Base-by-base conservation (phyloP, 2,113 vertebrate species). In the Mionectes macconnelli region DNA sequence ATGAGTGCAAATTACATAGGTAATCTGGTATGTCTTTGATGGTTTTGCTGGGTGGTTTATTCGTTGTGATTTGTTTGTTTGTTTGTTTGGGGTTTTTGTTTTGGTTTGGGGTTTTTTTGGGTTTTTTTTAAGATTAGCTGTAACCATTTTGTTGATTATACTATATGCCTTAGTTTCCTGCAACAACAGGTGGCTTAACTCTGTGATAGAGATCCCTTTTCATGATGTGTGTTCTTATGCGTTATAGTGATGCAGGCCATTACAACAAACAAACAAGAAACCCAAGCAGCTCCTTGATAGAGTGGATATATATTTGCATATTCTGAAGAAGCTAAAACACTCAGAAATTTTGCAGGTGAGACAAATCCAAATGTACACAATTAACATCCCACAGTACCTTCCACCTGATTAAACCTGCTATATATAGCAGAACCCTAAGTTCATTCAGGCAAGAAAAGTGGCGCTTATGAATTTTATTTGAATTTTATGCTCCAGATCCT, bases 401-500 rank as follows among this genome's bases (percentile, higher is more conserved):
- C 67, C 73, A 83, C 16, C 47, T 90, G 91, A 87, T 85, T 94
- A 85, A 91, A 49, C 12, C 20, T 40, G 28, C 52, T 75, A 75
- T 50, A 84, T 56, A 68, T 39, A 75, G 15, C 27, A 84, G 66
- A 78, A 91, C 24, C 8, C 8, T 49, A 57, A 56, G 31, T 55
- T 76, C 40, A 64, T 75, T 91, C 73, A 78, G 56, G 81, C 57
- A 82, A 67, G 21, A 3, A 87, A 89, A 87, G 59, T 53, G 52
- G 15, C 0, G 0, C 20, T 92, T 89, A 87, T 22, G 42, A 87
- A 87, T 93, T 91, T 89, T 82, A 89, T 91, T 75, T 94, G 49
- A 81, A 56, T 91, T 94, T 95, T 96, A 81, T 87, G 70, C 81
- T 93, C 74, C 77, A 91, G 42, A 89, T 85, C 49, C 85, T 90